phyloP scores from a whole-genome alignment of 2,888 invertebrate genomes.

The Drosophila mercatorum region DNA sequence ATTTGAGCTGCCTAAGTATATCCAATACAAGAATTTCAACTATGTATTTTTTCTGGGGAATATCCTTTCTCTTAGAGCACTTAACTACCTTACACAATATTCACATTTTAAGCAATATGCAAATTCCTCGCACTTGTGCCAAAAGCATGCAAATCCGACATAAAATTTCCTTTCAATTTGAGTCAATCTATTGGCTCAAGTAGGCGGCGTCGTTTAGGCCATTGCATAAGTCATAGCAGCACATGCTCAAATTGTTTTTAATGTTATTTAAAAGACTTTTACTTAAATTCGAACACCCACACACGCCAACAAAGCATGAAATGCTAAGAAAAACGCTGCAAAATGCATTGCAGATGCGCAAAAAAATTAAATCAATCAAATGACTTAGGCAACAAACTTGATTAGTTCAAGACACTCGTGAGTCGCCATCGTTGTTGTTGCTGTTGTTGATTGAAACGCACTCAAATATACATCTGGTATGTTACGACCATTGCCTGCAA shows the following conservation, averaged over 20 bases:
- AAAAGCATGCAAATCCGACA: constrained; percentile 32
- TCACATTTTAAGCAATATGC: constrained; percentile 15
- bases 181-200: constrained; percentile 14
- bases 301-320: constrained; percentile 21
- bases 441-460: constrained; percentile 35
- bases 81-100: constrained; percentile 1
- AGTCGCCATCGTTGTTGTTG: constrained; percentile 17
- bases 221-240: constrained; percentile 59
- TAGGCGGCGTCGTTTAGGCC: constrained; percentile 29
- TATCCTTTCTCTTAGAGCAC: constrained; percentile 1
- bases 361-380: constrained; percentile 45
- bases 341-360: constrained; percentile 51
- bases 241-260: constrained; percentile 47
- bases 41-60: neutral
- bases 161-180: constrained; percentile 45
- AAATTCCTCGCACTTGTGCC: constrained; percentile 45
- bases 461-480: constrained; percentile 42
- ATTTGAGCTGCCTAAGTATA: no score
- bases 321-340: constrained; percentile 12
- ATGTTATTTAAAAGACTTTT: constrained; percentile 69
- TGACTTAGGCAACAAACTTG: constrained; percentile 69
- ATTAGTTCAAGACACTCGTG: constrained; percentile 51
- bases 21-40: neutral
- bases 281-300: constrained; percentile 50
- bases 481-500: constrained; percentile 52